A percentile compares a stretch with the other conserved stretches of the same genome.
Conservation (phyloP, 2,888 invertebrate species). For the Drosophila picticornis region DNA sequence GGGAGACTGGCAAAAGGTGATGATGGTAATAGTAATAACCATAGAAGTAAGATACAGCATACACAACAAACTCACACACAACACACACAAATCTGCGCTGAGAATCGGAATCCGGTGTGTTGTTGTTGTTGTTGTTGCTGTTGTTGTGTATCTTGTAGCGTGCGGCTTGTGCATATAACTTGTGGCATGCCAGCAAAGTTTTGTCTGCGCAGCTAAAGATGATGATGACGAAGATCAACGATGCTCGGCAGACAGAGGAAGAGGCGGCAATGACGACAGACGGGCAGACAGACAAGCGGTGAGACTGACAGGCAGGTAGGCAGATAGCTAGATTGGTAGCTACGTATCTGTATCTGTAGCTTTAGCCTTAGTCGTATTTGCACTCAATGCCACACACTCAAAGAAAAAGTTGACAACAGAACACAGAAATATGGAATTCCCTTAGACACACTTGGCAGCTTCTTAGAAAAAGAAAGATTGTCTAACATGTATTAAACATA, state of each 20-base stretch:
- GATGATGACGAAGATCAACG: conserved; percentile 58
- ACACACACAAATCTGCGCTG: conserved; percentile 59
- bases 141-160: conserved; percentile 54
- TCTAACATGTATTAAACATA: neutral
- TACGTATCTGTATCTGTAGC: conserved; percentile 46
- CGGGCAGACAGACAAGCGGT: conserved; percentile 8
- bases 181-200: conserved; percentile 59
- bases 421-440: neutral
- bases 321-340: conserved; percentile 50
- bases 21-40: conserved; percentile 64
- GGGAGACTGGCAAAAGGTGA: conserved; percentile 30
- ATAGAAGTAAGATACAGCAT: conserved; percentile 44
- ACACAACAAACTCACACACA: conserved; percentile 48
- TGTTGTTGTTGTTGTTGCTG: conserved; percentile 13
- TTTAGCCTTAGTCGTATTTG: conserved; percentile 48
- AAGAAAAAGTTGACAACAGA: neutral
- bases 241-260: conserved; percentile 54
- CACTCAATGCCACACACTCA: conserved; percentile 42
- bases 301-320: conserved; percentile 49
- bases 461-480: neutral
- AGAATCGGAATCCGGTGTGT: conserved; percentile 57
- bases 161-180: conserved; percentile 33
- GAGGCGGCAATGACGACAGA: conserved; percentile 37
- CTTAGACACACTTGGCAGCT: neutral
- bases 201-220: conserved; percentile 41